Evolutionary conservation across 1,140 invertebrate genomes (phyloP), one percentile per base, ranked within the genome.

Genomic region (Heliothis virescens): DNA sequence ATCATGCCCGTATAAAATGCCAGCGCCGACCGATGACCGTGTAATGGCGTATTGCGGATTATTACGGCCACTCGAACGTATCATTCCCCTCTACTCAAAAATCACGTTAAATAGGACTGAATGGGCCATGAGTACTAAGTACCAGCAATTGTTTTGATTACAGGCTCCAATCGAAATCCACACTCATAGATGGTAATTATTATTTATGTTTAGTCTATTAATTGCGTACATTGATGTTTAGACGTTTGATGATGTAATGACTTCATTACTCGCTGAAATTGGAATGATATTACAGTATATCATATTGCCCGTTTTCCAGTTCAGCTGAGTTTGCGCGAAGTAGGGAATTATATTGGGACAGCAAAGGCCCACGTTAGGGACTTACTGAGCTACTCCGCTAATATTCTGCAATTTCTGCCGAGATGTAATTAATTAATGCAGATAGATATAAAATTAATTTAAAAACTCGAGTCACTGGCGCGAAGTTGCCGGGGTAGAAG

Each of bases 1-100:
- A 84, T 87, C 85, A 87, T 84, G 85, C 85, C 85, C 84, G 84
- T 80, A 87, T 87, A 87, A 89, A 87, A 82, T 78, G 83, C 81
- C 79, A 79, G 60, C 79, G 34, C 47, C 67, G 80, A 80, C 65
- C 80, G 79, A 82, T 82, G 73, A 82, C 80, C 80, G 80, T 80
- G 59, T 80, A 83, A 80, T 80, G 62, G 60, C 73, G 50, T 67
- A 79, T 79, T 71, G 76, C 52, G 65, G 76, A 79, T 79, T 79
- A 79, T 79, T 79, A 79, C 59, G 21, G 60, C 47, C 74, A 77
- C 60, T 65, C 74, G 76, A 50, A 67, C 55, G 13, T 79, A 69
- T 79, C 59, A 79, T 79, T 69, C 65, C 21, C 34, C 65, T 65
- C 18, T 21, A 75, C 34, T 75, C 72, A 62, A 75, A 73, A 75